These are phyloP conservation scores for Odontesthes bonariensis DNA, from an alignment of 2,113 vertebrate species.

Conservation along the genomic window DNA sequence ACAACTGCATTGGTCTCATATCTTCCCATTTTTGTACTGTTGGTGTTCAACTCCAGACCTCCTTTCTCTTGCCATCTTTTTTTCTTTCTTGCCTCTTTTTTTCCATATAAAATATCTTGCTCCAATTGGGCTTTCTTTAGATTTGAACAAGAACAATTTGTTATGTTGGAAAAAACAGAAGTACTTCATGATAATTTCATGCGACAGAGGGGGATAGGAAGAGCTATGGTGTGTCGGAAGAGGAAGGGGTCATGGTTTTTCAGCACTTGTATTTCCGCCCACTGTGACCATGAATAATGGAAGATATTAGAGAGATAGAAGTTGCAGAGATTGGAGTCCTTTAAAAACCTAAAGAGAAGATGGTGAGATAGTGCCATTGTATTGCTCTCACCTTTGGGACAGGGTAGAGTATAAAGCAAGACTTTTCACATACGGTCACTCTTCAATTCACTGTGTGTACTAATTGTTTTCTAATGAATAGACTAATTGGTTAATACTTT, in stretches of 20 bases:
- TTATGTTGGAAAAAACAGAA: conserved; percentile 41
- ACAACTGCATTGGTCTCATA: conserved; percentile 57
- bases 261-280: conserved; percentile 31
- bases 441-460: not conserved
- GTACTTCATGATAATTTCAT: conserved; percentile 54
- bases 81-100: conserved; percentile 1
- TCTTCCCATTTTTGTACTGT: conserved; percentile 49
- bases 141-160: conserved; percentile 56
- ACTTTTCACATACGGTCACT: too few species aligned
- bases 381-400: conserved; percentile 2
- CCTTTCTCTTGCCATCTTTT: not conserved
- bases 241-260: conserved; percentile 41
- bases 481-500: too few species aligned
- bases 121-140: conserved; percentile 16
- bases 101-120: conserved; percentile 17
- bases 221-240: conserved; percentile 18
- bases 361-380: not conserved
- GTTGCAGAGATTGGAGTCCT: conserved; percentile 11
- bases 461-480: conserved; percentile 11
- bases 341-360: not conserved
- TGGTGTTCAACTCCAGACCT: conserved; percentile 31
- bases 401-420: not conserved
- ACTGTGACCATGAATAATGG: conserved; percentile 53
- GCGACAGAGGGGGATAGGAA: conserved; percentile 42
- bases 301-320: conserved; percentile 21